A percentile compares a stretch with the other conserved stretches of the same genome.
These are phyloP conservation scores for Pollimyrus isidori DNA, from an alignment of 2,113 vertebrate genomes.

Conservation along the genomic window DNA sequence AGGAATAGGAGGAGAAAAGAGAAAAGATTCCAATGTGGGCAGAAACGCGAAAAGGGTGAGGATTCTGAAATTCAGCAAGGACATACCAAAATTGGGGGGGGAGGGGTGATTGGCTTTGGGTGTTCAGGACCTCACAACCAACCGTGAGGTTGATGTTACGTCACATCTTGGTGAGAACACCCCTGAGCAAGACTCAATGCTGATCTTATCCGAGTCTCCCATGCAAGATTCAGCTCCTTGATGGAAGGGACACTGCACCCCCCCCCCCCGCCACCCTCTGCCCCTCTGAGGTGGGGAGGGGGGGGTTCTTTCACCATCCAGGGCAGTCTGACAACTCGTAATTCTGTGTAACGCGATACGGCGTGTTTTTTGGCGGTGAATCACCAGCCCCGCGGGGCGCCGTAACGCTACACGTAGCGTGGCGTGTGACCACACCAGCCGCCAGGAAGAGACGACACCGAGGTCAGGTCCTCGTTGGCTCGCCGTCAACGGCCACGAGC, in stretches of 20 bases:
- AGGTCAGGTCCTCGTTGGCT: background rate
- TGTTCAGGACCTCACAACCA: background rate
- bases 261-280: background rate
- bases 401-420: slow-evolving; percentile 36
- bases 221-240: background rate
- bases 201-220: background rate
- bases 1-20: background rate
- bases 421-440: slow-evolving; percentile 42
- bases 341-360: slow-evolving; percentile 39
- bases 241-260: background rate
- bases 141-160: background rate
- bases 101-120: background rate
- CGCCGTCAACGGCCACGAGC: background rate
- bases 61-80: background rate
- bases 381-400: slow-evolving; percentile 40
- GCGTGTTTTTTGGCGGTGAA: slow-evolving; percentile 34
- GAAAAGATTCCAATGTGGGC: background rate
- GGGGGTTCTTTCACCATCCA: background rate
- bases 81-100: background rate
- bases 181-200: background rate
- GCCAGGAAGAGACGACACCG: slow-evolving; percentile 34
- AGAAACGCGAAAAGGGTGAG: background rate
- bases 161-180: background rate
- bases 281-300: background rate
- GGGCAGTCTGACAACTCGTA: background rate